phyloP scores from a whole-genome alignment of 2,888 invertebrate species.

The Galerucella calmariensis region DNA sequence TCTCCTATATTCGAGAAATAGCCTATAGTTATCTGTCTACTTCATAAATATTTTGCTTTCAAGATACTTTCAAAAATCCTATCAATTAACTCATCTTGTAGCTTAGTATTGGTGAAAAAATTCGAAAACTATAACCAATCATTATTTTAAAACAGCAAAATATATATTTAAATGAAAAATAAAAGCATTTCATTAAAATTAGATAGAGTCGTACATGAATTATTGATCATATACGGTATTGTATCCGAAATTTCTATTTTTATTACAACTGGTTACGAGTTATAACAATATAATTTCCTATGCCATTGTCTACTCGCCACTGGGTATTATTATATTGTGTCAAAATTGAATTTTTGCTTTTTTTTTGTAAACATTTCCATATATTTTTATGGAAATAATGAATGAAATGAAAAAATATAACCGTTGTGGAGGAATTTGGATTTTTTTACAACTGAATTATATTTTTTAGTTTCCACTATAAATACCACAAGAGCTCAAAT shows the following conservation, averaged over 20 bases:
- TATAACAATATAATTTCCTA: slow-evolving; percentile 9
- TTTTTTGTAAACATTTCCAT: slow-evolving; percentile 10
- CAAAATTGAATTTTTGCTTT: background rate
- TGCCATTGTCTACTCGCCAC: slow-evolving; percentile 14
- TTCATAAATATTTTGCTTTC: too few species aligned
- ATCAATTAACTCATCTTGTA: too few species aligned
- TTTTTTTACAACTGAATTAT: too few species aligned
- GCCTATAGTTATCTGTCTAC: too few species aligned
- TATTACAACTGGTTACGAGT: background rate
- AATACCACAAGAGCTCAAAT: too few species aligned
- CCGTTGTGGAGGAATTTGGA: background rate
- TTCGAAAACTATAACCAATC: background rate
- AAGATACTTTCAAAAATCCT: too few species aligned
- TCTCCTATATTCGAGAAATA: too few species aligned
- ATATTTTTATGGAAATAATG: background rate
- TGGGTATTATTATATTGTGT: slow-evolving; percentile 7
- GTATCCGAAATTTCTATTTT: slow-evolving; percentile 4
- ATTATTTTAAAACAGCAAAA: background rate
- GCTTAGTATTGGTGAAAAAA: background rate
- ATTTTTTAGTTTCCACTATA: too few species aligned
- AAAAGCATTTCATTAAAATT: slow-evolving; percentile 6
- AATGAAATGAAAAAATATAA: slow-evolving; percentile 2
- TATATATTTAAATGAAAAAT: background rate
- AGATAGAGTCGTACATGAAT: background rate
- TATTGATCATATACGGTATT: slow-evolving; percentile 7